phyloP scores from a whole-genome alignment of 2,113 vertebrate species.

The Dromaius novaehollandiae region DNA sequence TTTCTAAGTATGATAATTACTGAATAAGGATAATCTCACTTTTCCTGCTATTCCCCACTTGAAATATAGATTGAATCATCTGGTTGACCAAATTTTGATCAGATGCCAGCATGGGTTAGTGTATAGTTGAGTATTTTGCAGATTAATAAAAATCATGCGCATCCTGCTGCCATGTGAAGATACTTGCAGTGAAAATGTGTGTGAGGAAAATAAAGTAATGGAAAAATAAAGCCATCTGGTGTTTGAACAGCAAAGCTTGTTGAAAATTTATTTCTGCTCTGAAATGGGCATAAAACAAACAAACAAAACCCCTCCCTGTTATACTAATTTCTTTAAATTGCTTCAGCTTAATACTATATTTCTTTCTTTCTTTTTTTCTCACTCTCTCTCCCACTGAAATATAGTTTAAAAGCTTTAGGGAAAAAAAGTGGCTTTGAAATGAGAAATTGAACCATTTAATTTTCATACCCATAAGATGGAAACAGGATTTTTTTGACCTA shows the following conservation, averaged over 20 bases:
- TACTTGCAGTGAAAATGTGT: not conserved
- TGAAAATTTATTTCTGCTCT: constrained; percentile 34
- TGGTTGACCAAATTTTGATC: not conserved
- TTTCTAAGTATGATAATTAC: not conserved
- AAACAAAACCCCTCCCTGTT: constrained; percentile 4
- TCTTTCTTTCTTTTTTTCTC: too few species aligned
- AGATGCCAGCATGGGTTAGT: not conserved
- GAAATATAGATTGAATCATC: not conserved
- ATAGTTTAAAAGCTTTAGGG: not conserved
- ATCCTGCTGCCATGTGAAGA: not conserved
- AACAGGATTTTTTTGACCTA: not conserved
- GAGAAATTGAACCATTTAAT: not conserved
- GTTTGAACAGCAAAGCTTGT: constrained; percentile 14
- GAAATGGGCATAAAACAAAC: constrained; percentile 37
- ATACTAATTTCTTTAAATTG: not conserved
- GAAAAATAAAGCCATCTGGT: constrained; percentile 56
- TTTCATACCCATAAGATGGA: not conserved
- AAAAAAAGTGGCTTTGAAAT: constrained; percentile 10
- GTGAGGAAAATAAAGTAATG: not conserved
- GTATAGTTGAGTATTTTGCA: not conserved
- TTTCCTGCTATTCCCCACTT: not conserved
- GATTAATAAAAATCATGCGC: constrained; percentile 18
- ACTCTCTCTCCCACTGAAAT: not conserved
- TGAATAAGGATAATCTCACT: not conserved
- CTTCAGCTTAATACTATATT: not conserved